Base-by-base conservation (phyloP, 1,140 invertebrate species). In the Druon quercuslanigerum region DNA sequence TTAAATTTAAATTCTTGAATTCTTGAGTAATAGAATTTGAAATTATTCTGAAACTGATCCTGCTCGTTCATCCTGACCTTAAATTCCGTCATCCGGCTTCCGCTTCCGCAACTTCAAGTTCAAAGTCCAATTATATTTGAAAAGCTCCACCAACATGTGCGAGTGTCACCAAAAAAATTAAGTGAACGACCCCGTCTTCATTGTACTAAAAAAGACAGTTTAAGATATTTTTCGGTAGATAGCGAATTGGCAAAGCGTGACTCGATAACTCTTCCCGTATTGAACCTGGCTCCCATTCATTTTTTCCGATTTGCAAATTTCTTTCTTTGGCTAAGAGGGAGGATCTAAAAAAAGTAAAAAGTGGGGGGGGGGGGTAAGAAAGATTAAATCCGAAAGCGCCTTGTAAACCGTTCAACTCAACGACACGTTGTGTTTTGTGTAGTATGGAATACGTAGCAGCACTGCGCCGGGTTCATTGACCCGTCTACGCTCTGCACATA, bases 401-500 rank as follows among this genome's bases (percentile, higher is more conserved):
- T 83, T 82, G 82, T 83, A 86, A 86, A 79, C 54, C 81, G 81
- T 66, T 25, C 78, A 82, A 83, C 78, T 25, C 78, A 82, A 83
- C 78, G 83, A 79, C 60, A 83, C 75, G 80, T 84, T 87, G 81
- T 83, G 83, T 88, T 89, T 89, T 87, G 87, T 86, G 81, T 85
- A 88, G 85, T 88, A 88, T 86, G 82, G 85, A 88, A 89, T 87
- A 88, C 81, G 83, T 85, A 46, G 76, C 85, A 87, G 77, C 83
- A 75, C 85, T 84, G 82, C 84, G 83, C 83, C 81, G 83, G 74
- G 89, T 88, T 90, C 90, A 85, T 87, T 82, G 89, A 90, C 88
- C 90, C 87, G 89, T 89, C 87, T 90, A 87, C 83, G 76, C 82
- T 85, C 60, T 82, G 82, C 85, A 79, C 78, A 84, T 79, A 86